Evolutionary conservation across 1,140 invertebrate species (phyloP).

Genomic region (Chelonus insularis): DNA sequence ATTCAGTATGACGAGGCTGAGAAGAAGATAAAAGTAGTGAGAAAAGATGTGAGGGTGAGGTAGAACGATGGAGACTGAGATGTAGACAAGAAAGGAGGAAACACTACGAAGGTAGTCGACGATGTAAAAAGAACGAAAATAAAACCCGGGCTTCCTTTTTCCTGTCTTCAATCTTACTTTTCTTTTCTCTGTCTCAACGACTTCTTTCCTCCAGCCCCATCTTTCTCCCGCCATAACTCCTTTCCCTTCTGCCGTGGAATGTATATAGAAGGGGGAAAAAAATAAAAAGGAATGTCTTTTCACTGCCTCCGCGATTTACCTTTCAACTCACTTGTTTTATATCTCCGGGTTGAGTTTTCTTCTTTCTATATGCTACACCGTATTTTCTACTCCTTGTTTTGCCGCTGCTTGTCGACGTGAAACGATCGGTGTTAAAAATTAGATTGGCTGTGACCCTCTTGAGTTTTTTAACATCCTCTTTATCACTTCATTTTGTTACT

Average conservation of each 20-base stretch:
- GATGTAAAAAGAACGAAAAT: constrained; percentile 40
- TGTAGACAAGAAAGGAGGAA: constrained; percentile 1
- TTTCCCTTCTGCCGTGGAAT: neutral
- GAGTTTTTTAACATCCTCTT: neutral
- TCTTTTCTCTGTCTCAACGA: constrained; percentile 13
- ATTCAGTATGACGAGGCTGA: constrained; percentile 23
- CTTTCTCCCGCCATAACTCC: neutral
- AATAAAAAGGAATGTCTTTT: constrained; percentile 47
- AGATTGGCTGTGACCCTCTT: constrained; percentile 34
- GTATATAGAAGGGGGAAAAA: constrained; percentile 24
- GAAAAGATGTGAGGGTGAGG: neutral
- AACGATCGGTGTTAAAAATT: constrained; percentile 43
- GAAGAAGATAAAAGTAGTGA: constrained; percentile 24
- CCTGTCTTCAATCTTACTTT: constrained; percentile 43
- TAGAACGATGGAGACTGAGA: neutral
- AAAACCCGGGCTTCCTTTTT: constrained; percentile 40
- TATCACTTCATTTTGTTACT: neutral
- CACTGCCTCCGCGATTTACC: constrained; percentile 48
- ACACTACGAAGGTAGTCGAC: constrained; percentile 10
- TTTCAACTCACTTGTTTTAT: constrained; percentile 53
- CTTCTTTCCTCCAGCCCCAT: constrained; percentile 7
- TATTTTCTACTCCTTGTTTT: neutral
- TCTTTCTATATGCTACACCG: neutral
- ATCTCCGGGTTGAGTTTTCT: constrained; percentile 29
- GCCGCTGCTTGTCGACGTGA: constrained; percentile 17